Evolutionary conservation across 2,113 vertebrate genomes (phyloP), one percentile per base, ranked within the genome.

Genomic region (Aptenodytes forsteri): DNA sequence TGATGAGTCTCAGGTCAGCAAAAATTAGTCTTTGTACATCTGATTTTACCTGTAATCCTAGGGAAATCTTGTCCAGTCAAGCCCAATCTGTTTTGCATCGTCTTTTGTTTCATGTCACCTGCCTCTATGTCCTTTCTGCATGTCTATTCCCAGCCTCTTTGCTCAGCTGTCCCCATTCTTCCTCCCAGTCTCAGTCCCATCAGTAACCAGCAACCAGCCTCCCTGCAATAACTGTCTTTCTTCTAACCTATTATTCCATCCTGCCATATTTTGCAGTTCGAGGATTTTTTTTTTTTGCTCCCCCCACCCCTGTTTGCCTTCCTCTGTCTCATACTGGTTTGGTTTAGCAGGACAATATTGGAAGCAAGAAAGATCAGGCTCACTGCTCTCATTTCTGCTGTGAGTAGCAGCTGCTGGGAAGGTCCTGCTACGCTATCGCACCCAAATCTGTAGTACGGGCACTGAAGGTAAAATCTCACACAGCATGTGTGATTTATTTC

Each of bases 1-100:
- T 83, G 30, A 38, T 54, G 38, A 73, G 42, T 46, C 32, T 78
- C 23, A 75, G 23, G 61, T 49, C 32, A 89, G 46, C 26, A 90
- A 81, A 71, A 82, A 26, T 34, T 36, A 59, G n/a, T 4, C 22
- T 52, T 64, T 34, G 8, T 75, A 19, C 20, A 10, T 72, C 23
- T 69, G 6, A 29, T 58, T 93, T 73, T 77, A 62, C 38, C 19
- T n/a, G 7, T 65, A 49, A 38, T 44, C 4, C 1, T 34, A 25
- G 25, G 13, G 34, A 71, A 49, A 32, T 36, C 22, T 54, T 61
- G 38, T 42, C 27, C 21, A 30, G 4, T 22, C 16, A 59, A 69
- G 13, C 7, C 16, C 1, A 42, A 7, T 27, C 12, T 46, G 7
- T n/a, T 72, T 71, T 58, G 5, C 7, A 23, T 30, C 1, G 1